These are phyloP conservation scores for Virgularia gustaviana DNA, from an alignment of 92 coral and sea anemone genomes.

Conservation along the genomic window DNA sequence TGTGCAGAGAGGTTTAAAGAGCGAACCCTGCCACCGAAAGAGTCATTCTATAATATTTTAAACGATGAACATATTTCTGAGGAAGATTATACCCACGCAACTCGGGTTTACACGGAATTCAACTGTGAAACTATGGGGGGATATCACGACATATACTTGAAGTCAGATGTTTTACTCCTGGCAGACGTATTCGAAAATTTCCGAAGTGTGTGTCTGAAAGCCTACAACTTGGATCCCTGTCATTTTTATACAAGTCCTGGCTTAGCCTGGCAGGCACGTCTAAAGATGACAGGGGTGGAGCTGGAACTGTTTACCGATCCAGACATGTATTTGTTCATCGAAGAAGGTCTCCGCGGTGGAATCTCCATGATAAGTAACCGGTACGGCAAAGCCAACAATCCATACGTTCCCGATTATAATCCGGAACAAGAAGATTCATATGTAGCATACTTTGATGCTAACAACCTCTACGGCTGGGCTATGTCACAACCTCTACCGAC, in stretches of 20 bases:
- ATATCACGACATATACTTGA: slow-evolving; percentile 21
- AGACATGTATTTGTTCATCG: no score
- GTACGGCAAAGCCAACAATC: slow-evolving; percentile 31
- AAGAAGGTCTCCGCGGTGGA: no score
- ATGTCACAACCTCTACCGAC: no score
- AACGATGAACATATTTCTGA: slow-evolving; percentile 4
- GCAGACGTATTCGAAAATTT: slow-evolving; percentile 38
- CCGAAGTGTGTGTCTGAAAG: no score
- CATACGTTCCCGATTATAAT: no score
- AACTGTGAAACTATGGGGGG: slow-evolving; percentile 6
- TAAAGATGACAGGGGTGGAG: no score
- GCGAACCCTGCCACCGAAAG: slow-evolving; percentile 1
- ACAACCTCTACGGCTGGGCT: slow-evolving; percentile 10
- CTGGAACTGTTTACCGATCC: no score
- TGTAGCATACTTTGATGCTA: not conserved
- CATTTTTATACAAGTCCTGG: slow-evolving; percentile 10
- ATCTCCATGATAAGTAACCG: slow-evolving; percentile 22
- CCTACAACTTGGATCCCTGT: no score
- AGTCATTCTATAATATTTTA: slow-evolving; percentile 11
- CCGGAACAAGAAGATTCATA: not conserved
- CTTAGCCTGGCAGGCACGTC: no score
- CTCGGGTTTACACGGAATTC: not conserved
- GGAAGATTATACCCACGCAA: slow-evolving; percentile 31
- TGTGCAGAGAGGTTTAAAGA: slow-evolving; percentile 7
- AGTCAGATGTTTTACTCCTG: slow-evolving; percentile 5